Percentiles rank a stretch among this genome's conserved stretches.
Evolutionary conservation across 2,888 invertebrate species (phyloP).

Genomic region (Ophion slaviceki): DNA sequence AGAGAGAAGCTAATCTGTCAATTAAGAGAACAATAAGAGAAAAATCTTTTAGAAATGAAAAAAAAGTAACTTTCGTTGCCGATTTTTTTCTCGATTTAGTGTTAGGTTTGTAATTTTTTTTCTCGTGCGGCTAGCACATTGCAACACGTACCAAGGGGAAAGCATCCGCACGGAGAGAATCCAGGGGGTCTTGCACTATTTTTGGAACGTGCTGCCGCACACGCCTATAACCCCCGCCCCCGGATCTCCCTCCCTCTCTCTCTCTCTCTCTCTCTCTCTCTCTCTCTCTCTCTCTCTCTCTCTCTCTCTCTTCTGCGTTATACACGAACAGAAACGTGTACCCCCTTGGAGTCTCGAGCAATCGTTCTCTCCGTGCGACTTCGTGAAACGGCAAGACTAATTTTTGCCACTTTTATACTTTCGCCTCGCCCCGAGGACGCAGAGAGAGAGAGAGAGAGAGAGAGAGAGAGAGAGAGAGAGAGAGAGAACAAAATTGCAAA

Average conservation of each 20-base stretch:
- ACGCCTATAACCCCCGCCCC: not conserved
- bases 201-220: slow-evolving; percentile 49
- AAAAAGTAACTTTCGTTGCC: slow-evolving; percentile 24
- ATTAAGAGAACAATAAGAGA: slow-evolving; percentile 67
- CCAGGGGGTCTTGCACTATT: slow-evolving; percentile 63
- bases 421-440: slow-evolving; percentile 11
- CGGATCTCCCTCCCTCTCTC: not conserved
- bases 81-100: slow-evolving; percentile 3
- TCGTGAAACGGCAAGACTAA: slow-evolving; percentile 38
- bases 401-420: slow-evolving; percentile 19
- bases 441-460: not conserved
- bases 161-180: slow-evolving; percentile 59
- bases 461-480: not conserved
- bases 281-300: not conserved
- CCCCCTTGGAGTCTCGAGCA: slow-evolving; percentile 37
- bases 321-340: slow-evolving; percentile 26
- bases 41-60: slow-evolving; percentile 79
- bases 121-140: not conserved
- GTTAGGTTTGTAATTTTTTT: not conserved
- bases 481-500: slow-evolving; percentile 23
- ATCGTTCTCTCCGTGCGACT: slow-evolving; percentile 40
- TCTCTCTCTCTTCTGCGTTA: slow-evolving; percentile 5
- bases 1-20: not conserved
- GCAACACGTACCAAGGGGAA: slow-evolving; percentile 23
- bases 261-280: not conserved